Conservation (phyloP, 1,140 invertebrate species). For the Neuroterus valhalla region DNA sequence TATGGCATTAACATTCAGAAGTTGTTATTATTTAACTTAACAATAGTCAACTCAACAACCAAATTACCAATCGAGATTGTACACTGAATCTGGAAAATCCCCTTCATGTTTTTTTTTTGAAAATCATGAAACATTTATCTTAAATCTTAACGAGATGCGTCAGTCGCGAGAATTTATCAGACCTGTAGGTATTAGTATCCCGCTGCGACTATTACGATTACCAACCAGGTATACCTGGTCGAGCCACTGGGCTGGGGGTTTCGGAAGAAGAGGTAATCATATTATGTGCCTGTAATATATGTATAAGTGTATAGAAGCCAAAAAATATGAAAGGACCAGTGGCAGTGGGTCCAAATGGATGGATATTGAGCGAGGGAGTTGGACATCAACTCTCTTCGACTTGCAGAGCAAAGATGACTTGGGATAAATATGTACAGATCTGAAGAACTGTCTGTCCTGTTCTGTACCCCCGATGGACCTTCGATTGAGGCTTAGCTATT, state of each 20-base stretch:
- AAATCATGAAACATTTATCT: slow-evolving; percentile 16
- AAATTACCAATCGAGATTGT: too few species aligned
- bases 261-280: neutral
- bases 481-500: neutral
- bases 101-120: neutral
- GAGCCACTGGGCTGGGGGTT: slow-evolving; percentile 5
- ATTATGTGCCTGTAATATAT: slow-evolving; percentile 11
- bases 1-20: too few species aligned
- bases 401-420: slow-evolving; percentile 39
- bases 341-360: neutral
- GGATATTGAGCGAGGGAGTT: neutral
- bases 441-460: slow-evolving; percentile 52
- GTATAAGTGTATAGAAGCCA: slow-evolving; percentile 6
- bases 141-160: slow-evolving; percentile 16
- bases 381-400: neutral
- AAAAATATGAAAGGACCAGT: neutral
- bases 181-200: slow-evolving; percentile 49
- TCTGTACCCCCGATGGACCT: slow-evolving; percentile 42
- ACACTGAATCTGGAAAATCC: too few species aligned
- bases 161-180: slow-evolving; percentile 8
- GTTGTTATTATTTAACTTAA: too few species aligned
- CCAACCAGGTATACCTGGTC: too few species aligned
- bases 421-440: slow-evolving; percentile 55
- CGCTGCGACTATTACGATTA: slow-evolving; percentile 43
- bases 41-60: too few species aligned